A percentile compares a stretch with the other conserved stretches of the same genome.
These are phyloP conservation scores for Taeniopygia guttata DNA, from an alignment of 2,797 vertebrate genomes.

Conservation along the genomic window DNA sequence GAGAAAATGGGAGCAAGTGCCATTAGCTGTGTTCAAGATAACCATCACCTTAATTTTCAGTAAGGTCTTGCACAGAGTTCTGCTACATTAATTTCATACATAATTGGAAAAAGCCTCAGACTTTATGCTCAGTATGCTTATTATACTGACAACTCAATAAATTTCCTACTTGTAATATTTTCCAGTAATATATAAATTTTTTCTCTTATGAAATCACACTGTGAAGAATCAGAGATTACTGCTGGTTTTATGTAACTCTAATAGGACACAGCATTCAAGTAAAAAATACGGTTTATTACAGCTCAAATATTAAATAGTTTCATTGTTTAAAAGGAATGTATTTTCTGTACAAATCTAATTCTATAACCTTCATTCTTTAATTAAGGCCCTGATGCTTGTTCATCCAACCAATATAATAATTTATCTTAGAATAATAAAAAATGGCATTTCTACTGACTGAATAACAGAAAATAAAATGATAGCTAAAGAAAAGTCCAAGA, in stretches of 20 bases:
- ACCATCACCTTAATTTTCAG: not conserved
- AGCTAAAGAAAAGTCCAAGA: not conserved
- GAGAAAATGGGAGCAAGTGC: not conserved
- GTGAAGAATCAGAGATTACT: slow-evolving; percentile 21
- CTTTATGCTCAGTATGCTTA: not conserved
- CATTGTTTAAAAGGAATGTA: not conserved
- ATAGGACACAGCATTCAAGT: not conserved
- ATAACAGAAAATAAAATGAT: not conserved
- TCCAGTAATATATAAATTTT: slow-evolving; percentile 25
- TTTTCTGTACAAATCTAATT: slow-evolving; percentile 50
- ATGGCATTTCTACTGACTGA: slow-evolving; percentile 24
- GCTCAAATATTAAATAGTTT: slow-evolving; percentile 16
- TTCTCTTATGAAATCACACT: slow-evolving; percentile 21
- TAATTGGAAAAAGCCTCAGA: slow-evolving; percentile 23
- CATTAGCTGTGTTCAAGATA: not conserved
- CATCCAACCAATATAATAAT: slow-evolving; percentile 44
- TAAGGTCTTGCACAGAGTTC: not conserved
- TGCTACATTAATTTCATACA: not conserved
- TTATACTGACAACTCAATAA: slow-evolving; percentile 30
- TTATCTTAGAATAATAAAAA: slow-evolving; percentile 24
- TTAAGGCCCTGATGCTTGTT: slow-evolving; percentile 59
- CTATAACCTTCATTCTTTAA: slow-evolving; percentile 45
- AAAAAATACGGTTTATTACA: slow-evolving; percentile 11
- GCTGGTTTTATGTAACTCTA: slow-evolving; percentile 25
- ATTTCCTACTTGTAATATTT: slow-evolving; percentile 23